Base-by-base conservation (phyloP, 2,888 invertebrate genomes). In the Phengaris alcon region DNA sequence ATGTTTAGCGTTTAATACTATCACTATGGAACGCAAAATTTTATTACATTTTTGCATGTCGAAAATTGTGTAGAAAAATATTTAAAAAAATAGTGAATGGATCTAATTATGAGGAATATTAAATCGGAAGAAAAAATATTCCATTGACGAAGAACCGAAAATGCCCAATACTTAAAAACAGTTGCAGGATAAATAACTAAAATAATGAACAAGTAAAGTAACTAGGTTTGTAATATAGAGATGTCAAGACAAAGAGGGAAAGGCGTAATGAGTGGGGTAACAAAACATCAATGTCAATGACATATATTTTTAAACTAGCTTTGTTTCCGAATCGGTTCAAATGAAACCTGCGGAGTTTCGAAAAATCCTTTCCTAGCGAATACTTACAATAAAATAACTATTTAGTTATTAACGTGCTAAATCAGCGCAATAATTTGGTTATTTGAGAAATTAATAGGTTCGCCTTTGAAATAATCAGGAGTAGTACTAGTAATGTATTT, bases 21-120 rank as follows among this genome's bases (percentile, higher is more conserved):
- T 74, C 59, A 74, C 74, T 51, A 51, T 74, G 59, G 54, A 72
- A 72, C 35, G 35, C 2, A 35, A 35, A 35, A 35, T 35, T 35
- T 35, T 2, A 35, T 35, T 35, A 0, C 4, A 35, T 35, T 35
- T 35, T 35, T 35, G 35, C 35, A 35, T 35, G 35, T 35, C 35
- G 35, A 35, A 35, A 35, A 22, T 22, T 35, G 35, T 35, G 35
- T 35, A 35, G 35, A 35, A 2, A 35, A 35, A 35, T 35, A 35
- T 35, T 35, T 3, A 35, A 35, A 35, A 35, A 35, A 35, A 35
- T 1, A 35, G 35, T 35, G 35, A 35, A 35, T 35, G 35, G 4
- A 35, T 35, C 35, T 3, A 4, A 35, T 35, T 35, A 35, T 35
- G 35, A 35, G 35, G 35, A 35, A 35, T 35, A 35, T 35, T 35